Base-by-base conservation (phyloP, 1,140 invertebrate species). In the Cydia strobilella region DNA sequence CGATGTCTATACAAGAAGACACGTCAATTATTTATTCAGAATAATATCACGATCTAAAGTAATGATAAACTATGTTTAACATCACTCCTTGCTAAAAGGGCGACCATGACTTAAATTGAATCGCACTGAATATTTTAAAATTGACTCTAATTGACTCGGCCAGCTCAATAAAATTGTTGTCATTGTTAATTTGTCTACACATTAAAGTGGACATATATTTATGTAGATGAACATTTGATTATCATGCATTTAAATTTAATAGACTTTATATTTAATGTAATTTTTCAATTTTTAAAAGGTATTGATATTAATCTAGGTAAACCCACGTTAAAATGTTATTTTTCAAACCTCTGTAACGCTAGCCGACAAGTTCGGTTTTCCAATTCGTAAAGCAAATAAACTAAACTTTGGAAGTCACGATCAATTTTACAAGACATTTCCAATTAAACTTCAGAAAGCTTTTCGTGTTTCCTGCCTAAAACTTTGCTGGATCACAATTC, bases 371-470 rank as follows among this genome's bases (percentile, higher is more conserved):
- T 0, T 59, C 74, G 74, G 76, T 79, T 77, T 74, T 77, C 74
- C 74, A 74, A 79, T 78, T 80, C 74, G 72, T 74, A 59, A 78
- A 79, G 77, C 79, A 85, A 87, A 87, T 86, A 85, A 80, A 80
- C 79, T 83, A 79, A 84, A 86, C 82, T 89, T 82, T 74, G 79
- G 81, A 88, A 88, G 78, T 83, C 86, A 77, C 81, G 85, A 88
- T 85, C 84, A 89, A 87, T 86, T 88, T 88, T 84, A 83, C 82
- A 80, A 84, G 88, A 88, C 84, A 82, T 87, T 89, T 91, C 85
- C 86, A 90, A 90, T 91, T 90, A 89, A 91, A 90, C 87, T 91
- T 90, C 74, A 79, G 69, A 76, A 73, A 76, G 82, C 81, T 76
- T 79, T 83, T 78, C 72, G 62, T 23, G 20, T 75, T 77, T 74